These are phyloP conservation scores for Lycodopsis pacificus DNA, from an alignment of 2,797 vertebrate species.

Conservation along the genomic window DNA sequence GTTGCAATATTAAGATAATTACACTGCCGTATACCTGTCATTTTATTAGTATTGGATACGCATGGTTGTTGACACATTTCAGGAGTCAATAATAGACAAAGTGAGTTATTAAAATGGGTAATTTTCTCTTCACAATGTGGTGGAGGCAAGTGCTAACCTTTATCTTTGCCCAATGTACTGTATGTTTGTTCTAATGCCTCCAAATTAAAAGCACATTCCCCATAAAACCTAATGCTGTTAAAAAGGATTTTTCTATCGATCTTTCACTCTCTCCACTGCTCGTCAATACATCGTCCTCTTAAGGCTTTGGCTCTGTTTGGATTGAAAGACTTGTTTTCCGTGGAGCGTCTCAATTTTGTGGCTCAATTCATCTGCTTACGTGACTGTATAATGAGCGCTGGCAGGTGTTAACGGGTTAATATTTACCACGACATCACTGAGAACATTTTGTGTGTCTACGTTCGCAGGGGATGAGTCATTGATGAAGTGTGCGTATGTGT, in stretches of 20 bases:
- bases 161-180: neutral
- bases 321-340: slow-evolving; percentile 17
- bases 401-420: slow-evolving; percentile 28
- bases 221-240: slow-evolving; percentile 39
- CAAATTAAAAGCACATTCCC: slow-evolving; percentile 50
- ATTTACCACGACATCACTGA: neutral
- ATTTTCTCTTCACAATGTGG: neutral
- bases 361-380: neutral
- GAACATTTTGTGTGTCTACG: neutral
- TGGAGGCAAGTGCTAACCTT: slow-evolving; percentile 19
- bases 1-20: too few relatives aligned
- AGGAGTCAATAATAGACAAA: neutral
- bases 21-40: neutral
- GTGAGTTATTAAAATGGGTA: neutral
- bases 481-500: slow-evolving; percentile 4
- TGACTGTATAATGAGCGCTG: neutral
- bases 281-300: slow-evolving; percentile 33
- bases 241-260: slow-evolving; percentile 40
- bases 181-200: slow-evolving; percentile 4
- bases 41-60: neutral
- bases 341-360: slow-evolving; percentile 24
- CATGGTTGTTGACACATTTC: neutral
- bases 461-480: slow-evolving; percentile 14
- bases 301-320: slow-evolving; percentile 17
- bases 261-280: neutral